These are phyloP conservation scores for Sander lucioperca DNA, from an alignment of 2,113 vertebrate species.

Conservation along the genomic window DNA sequence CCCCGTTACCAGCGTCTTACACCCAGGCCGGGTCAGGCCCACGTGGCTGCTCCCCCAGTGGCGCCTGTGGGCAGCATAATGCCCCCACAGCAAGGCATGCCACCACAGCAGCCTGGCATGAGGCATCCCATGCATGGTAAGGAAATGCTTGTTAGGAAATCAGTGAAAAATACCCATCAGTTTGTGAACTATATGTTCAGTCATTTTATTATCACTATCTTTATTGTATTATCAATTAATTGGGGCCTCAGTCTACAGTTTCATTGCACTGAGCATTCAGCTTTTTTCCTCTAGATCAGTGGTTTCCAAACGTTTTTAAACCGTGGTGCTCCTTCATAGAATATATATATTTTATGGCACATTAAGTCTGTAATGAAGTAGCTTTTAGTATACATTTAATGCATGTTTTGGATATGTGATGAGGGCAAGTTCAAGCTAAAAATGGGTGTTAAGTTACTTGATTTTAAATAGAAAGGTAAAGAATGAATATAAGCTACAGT, in stretches of 20 bases:
- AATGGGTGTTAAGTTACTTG: background rate
- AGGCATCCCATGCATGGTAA: slow-evolving; percentile 91
- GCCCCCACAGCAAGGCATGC: slow-evolving; percentile 89
- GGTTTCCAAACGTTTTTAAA: background rate
- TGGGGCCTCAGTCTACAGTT: background rate
- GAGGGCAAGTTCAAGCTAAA: background rate
- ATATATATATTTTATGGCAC: background rate
- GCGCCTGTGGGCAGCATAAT: slow-evolving; percentile 94
- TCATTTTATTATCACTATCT: background rate
- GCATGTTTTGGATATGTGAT: background rate
- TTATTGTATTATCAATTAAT: background rate
- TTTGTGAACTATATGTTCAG: background rate
- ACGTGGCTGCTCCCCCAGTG: slow-evolving; percentile 89
- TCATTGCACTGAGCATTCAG: background rate
- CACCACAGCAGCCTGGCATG: slow-evolving; percentile 92
- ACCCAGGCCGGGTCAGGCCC: slow-evolving; percentile 91
- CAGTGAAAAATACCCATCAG: background rate
- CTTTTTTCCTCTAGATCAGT: background rate
- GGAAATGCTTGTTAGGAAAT: background rate
- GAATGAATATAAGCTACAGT: background rate
- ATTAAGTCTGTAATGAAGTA: background rate
- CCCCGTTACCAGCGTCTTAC: slow-evolving; percentile 96
- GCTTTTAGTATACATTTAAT: background rate
- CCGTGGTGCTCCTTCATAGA: background rate
- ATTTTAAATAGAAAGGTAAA: background rate